Conservation (phyloP, 2,888 invertebrate genomes). For the Drosophila lacicola region DNA sequence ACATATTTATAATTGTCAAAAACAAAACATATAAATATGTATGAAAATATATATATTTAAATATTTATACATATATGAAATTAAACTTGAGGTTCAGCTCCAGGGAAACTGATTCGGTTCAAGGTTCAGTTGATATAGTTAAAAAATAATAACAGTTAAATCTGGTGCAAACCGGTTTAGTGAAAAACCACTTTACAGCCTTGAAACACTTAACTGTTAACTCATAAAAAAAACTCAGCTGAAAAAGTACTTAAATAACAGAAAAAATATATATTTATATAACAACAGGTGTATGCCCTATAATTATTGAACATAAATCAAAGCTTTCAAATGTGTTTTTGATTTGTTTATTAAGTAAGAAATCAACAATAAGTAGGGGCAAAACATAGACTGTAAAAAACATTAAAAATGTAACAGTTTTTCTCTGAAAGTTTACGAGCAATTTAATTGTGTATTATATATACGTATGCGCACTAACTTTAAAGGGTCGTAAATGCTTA, state of each 20-base stretch:
- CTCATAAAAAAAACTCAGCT: neutral
- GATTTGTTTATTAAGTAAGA: neutral
- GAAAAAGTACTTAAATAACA: conserved; percentile 4
- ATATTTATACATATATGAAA: too few relatives aligned
- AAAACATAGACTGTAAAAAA: conserved; percentile 1
- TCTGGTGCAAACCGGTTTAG: conserved; percentile 3
- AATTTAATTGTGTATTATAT: conserved; percentile 22
- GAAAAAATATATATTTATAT: conserved; percentile 22
- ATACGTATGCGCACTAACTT: conserved; percentile 6
- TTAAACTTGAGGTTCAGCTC: neutral
- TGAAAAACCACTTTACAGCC: neutral
- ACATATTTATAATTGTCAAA: too few relatives aligned
- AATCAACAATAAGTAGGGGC: neutral
- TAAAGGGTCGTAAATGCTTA: conserved; percentile 19
- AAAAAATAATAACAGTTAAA: neutral
- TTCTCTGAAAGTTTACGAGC: conserved; percentile 5
- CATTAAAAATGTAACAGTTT: conserved; percentile 15
- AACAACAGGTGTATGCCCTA: conserved; percentile 13
- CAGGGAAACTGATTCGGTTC: neutral
- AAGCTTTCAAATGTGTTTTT: conserved; percentile 11
- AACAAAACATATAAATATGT: too few relatives aligned
- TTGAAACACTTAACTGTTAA: neutral
- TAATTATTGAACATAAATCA: conserved; percentile 33
- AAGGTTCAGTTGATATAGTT: conserved; percentile 1
- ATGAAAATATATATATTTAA: too few relatives aligned